Conservation (phyloP, 2,797 vertebrate genomes). For the Pangasius djambal region DNA sequence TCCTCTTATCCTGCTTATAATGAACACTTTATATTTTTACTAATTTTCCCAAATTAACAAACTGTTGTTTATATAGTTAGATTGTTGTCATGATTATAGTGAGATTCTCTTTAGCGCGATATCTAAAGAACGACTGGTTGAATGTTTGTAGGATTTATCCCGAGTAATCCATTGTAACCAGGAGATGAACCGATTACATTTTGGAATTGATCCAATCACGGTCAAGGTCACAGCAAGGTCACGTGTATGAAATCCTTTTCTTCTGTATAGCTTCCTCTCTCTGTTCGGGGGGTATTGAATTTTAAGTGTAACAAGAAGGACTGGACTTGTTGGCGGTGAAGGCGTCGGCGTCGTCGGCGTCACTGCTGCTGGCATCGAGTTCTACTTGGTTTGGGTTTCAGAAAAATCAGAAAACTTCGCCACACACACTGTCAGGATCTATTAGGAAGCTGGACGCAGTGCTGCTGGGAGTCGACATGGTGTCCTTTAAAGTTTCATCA, state of each 20-base stretch:
- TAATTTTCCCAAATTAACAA: not conserved
- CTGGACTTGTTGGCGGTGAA: too few species aligned
- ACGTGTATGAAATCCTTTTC: not conserved
- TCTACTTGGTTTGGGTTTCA: too few species aligned
- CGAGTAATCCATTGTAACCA: too few species aligned
- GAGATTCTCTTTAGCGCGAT: not conserved
- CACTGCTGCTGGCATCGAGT: too few species aligned
- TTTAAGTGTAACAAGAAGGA: too few species aligned
- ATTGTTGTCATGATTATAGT: not conserved
- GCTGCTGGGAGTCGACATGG: too few species aligned
- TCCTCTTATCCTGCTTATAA: not conserved
- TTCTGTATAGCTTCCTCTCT: not conserved
- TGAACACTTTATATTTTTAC: not conserved
- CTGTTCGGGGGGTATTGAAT: too few species aligned
- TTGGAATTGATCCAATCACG: not conserved
- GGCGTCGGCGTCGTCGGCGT: too few species aligned
- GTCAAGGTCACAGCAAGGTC: constrained; percentile 1
- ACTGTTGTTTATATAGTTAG: not conserved
- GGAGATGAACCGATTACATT: not conserved
- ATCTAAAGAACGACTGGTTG: not conserved
- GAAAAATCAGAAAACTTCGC: too few species aligned
- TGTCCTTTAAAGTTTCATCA: too few species aligned
- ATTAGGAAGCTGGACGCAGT: too few species aligned
- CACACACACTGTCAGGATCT: too few species aligned
- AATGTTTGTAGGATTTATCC: not conserved